Base-by-base conservation (phyloP, 2,888 invertebrate genomes). In the Plebejus melissa region DNA sequence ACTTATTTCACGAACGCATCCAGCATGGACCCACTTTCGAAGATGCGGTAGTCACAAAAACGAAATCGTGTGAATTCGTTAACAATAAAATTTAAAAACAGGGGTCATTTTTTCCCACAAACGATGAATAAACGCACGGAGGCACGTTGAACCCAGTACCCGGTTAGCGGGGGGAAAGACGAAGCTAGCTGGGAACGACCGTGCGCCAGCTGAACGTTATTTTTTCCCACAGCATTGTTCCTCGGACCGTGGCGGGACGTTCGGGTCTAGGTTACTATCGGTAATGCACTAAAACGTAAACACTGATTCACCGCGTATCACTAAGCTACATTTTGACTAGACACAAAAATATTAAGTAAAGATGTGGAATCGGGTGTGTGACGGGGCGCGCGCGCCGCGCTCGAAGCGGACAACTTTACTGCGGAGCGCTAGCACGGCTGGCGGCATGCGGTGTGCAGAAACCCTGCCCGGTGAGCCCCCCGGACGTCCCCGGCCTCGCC, bases 171-270 rank as follows among this genome's bases (percentile, higher is more conserved):
- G 91, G 90, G 90, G 89, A 90, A 85, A 90, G 86, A 87, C 88
- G 83, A 85, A 86, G 92, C 90, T 91, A 91, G 91, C 91, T 90
- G 92, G 91, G 91, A 92, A 92, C 92, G 92, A 90, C 84, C 91
- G 91, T 72, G 90, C 91, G 91, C 90, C 93, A 92, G 93, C 93
- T 93, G 94, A 90, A 94, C 94, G 94, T 94, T 94, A 94, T 92
- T 94, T 94, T 94, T 94, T 94, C 94, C 94, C 94, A 94, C 94
- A 94, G 93, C 93, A 93, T 93, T 93, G 93, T 93, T 91, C 93
- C 90, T 91, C 90, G 88, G 90, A 91, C 92, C 93, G 92, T 90
- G 86, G 85, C 84, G 83, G 84, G 86, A 88, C 86, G 78, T 81
- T 81, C 77, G 77, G 76, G 80, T 80, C 76, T 79, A 78, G 76